A percentile compares a stretch with the other conserved stretches of the same genome.
These are phyloP conservation scores for Eubucco bourcierii DNA, from an alignment of 2,113 vertebrate species.

Conservation along the genomic window DNA sequence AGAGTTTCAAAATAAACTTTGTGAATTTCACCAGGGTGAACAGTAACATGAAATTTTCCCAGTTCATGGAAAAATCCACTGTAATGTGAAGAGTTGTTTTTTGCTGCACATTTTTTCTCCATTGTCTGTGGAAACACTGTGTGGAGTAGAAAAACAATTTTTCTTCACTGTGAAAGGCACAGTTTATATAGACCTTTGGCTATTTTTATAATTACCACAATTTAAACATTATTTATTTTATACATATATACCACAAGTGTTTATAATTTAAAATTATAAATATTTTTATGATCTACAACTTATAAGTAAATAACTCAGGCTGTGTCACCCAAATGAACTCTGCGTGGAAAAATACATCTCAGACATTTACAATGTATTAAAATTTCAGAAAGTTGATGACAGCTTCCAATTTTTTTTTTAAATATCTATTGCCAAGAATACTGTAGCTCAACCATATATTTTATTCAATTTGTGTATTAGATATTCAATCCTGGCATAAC, in stretches of 20 bases:
- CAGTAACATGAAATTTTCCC: background rate
- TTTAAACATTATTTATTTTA: too few species aligned
- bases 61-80: background rate
- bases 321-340: accelerated
- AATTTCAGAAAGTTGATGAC: background rate
- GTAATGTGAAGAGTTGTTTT: background rate
- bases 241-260: too few species aligned
- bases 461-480: background rate
- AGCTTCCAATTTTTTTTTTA: background rate
- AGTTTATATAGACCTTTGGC: background rate
- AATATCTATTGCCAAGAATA: background rate
- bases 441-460: background rate
- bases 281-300: too few species aligned
- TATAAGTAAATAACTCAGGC: background rate
- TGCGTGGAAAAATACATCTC: background rate
- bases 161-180: background rate
- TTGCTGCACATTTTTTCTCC: background rate
- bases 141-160: background rate
- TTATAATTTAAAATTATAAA: too few species aligned
- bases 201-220: too few species aligned
- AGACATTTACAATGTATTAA: background rate
- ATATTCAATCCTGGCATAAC: background rate
- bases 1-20: background rate
- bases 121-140: background rate
- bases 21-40: background rate